These are phyloP conservation scores for Mylabris sibirica DNA, from an alignment of 2,888 invertebrate species.

Conservation along the genomic window DNA sequence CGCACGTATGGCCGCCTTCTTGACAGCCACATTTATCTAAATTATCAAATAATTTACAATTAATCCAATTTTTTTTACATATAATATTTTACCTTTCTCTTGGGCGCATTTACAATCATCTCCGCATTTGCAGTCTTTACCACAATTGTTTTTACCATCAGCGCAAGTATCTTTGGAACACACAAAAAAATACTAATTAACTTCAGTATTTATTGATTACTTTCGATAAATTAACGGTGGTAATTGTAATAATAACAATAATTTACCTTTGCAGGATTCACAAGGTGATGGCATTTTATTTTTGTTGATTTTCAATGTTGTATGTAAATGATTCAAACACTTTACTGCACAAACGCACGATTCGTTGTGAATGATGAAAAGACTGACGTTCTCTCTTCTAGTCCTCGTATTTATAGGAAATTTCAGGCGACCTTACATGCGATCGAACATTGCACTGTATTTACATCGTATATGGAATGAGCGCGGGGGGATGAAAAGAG, in stretches of 20 bases:
- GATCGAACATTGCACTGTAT: conserved; percentile 62
- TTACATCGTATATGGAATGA: conserved; percentile 50
- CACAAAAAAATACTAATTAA: no score
- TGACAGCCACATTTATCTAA: conserved; percentile 28
- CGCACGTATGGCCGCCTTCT: conserved; percentile 23
- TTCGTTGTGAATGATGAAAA: conserved; percentile 11
- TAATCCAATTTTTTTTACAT: conserved; percentile 22
- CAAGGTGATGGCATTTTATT: conserved; percentile 66
- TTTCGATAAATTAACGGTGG: not conserved
- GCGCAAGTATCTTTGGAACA: conserved; percentile 64
- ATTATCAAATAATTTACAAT: not conserved
- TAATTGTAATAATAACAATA: not conserved
- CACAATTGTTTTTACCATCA: conserved; percentile 65
- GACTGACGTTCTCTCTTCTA: conserved; percentile 24
- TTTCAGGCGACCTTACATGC: conserved; percentile 50
- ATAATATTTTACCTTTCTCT: conserved; percentile 39
- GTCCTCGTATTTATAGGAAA: conserved; percentile 40
- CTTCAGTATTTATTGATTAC: not conserved
- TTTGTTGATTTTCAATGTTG: not conserved
- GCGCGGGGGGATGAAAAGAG: conserved; percentile 56
- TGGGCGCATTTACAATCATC: conserved; percentile 66
- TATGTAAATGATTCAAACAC: no score
- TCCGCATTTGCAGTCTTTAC: conserved; percentile 66
- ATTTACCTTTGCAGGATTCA: conserved; percentile 67
- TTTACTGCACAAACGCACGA: no score